Conservation (phyloP, 2,888 invertebrate species). For the Zelleria hepariella region DNA sequence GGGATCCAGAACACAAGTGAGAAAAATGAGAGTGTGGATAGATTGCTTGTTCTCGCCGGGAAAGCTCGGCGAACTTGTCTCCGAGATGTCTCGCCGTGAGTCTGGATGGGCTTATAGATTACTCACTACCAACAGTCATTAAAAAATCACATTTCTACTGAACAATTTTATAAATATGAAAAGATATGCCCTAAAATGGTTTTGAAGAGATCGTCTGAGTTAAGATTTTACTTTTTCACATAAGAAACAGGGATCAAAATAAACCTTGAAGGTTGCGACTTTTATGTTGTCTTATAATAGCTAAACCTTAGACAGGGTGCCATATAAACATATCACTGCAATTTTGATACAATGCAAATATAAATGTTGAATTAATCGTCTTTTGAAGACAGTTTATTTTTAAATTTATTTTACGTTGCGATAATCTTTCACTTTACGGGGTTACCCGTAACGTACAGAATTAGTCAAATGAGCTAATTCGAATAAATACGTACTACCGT, state of each 20-base stretch:
- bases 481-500: no score
- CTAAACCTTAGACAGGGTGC: slow-evolving; percentile 4
- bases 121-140: not conserved
- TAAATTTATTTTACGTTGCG: no score
- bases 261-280: not conserved
- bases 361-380: no score
- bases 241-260: slow-evolving; percentile 10
- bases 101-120: not conserved
- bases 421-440: no score
- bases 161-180: not conserved
- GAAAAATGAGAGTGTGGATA: no score
- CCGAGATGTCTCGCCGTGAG: no score
- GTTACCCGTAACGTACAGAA: no score
- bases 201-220: slow-evolving; percentile 8
- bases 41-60: no score
- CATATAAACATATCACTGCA: slow-evolving; percentile 3
- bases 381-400: no score
- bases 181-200: not conserved
- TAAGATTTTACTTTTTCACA: slow-evolving; percentile 3
- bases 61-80: no score
- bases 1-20: no score
- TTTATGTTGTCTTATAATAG: not conserved
- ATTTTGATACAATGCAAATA: not conserved
- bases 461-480: no score
- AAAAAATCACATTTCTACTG: not conserved